A percentile compares a stretch with the other conserved stretches of the same genome.
These are phyloP conservation scores for Caenorhabditis briggsae DNA, from an alignment of 1,140 invertebrate species.

Conservation along the genomic window DNA sequence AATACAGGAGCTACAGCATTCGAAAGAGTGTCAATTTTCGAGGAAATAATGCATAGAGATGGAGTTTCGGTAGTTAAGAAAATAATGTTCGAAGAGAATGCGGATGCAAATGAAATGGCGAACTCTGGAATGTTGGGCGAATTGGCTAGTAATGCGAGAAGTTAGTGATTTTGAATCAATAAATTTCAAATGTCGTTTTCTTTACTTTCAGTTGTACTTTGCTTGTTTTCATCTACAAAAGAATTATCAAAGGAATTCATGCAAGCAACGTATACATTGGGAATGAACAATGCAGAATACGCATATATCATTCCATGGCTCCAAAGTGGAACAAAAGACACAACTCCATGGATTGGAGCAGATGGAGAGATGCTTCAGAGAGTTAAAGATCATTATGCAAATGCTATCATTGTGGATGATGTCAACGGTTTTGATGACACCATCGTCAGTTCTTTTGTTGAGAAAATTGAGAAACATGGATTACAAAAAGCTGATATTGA, in stretches of 20 bases:
- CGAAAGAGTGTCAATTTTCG: constrained; percentile 72
- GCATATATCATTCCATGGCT: constrained; percentile 76
- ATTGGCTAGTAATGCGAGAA: constrained; percentile 71
- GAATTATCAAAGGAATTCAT: constrained; percentile 76
- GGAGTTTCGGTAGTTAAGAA: constrained; percentile 71
- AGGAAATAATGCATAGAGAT: constrained; percentile 71
- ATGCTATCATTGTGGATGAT: constrained; percentile 77
- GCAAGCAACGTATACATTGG: constrained; percentile 70
- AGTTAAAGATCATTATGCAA: constrained; percentile 68
- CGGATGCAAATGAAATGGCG: constrained; percentile 74
- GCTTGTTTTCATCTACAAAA: constrained; percentile 75
- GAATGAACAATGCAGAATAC: constrained; percentile 75
- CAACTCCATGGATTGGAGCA: constrained; percentile 76
- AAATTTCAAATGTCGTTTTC: not conserved
- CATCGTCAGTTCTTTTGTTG: constrained; percentile 69
- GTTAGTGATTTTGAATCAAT: constrained; percentile 53
- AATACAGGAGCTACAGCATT: constrained; percentile 73
- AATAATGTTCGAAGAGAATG: constrained; percentile 73
- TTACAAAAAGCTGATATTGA: constrained; percentile 72
- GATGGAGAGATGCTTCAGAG: constrained; percentile 71
- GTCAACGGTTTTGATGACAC: constrained; percentile 77
- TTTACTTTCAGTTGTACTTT: constrained; percentile 72
- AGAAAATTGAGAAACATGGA: constrained; percentile 70
- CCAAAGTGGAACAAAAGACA: constrained; percentile 70
- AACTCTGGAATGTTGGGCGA: constrained; percentile 70